Evolutionary conservation across 2,113 vertebrate genomes (phyloP).

Genomic region (Sapayoa aenigma): DNA sequence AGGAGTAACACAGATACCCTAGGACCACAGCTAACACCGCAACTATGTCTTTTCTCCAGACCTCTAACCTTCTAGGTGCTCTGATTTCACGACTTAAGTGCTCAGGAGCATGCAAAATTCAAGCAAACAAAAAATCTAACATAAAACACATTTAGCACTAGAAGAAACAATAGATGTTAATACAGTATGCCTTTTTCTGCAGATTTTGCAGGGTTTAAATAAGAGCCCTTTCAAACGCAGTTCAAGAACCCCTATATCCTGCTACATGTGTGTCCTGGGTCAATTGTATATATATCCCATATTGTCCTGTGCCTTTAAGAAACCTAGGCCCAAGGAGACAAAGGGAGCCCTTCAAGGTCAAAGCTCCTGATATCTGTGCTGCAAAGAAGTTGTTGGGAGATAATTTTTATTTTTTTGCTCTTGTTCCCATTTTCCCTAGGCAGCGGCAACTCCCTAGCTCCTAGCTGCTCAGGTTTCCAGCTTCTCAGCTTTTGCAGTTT

Average conservation of each 20-base stretch:
- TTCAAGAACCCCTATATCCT: neutral
- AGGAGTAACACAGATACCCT: neutral
- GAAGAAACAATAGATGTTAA: neutral
- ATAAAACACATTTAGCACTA: neutral
- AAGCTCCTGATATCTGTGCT: too few relatives aligned
- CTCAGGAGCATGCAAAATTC: neutral
- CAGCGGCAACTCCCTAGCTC: too few relatives aligned
- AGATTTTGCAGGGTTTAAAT: neutral
- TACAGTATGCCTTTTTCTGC: neutral
- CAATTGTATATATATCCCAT: too few relatives aligned
- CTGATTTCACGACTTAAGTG: neutral
- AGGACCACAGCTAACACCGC: neutral
- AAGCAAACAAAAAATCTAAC: neutral
- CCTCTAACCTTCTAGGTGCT: neutral
- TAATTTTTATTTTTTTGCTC: too few relatives aligned
- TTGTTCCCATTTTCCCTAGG: too few relatives aligned
- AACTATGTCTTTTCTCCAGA: neutral
- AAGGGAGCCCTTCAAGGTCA: too few relatives aligned
- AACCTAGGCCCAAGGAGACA: too few relatives aligned
- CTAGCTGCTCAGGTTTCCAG: too few relatives aligned
- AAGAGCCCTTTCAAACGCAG: neutral
- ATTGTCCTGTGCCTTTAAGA: too few relatives aligned
- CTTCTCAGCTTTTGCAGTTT: too few relatives aligned
- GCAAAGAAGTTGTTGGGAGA: too few relatives aligned
- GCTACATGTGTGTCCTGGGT: accelerated